Conservation (phyloP, 2,888 invertebrate species). For the Bedellia somnulentella region DNA sequence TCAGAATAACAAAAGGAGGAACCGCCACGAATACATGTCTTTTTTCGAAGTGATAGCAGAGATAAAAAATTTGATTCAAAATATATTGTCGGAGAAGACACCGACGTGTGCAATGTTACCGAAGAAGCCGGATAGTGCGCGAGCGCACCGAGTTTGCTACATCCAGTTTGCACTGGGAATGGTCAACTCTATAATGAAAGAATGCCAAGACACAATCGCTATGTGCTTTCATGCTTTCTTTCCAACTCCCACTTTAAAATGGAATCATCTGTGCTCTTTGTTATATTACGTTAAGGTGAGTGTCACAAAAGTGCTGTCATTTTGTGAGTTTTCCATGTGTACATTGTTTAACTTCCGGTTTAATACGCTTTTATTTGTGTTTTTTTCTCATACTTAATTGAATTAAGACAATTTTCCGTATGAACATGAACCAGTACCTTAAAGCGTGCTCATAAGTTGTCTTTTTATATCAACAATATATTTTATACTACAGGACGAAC, state of each 20-base stretch:
- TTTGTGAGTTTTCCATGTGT: too few relatives aligned
- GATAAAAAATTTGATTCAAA: conserved; percentile 76
- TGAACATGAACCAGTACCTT: neutral
- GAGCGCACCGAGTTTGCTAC: conserved; percentile 36
- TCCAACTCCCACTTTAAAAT: conserved; percentile 89
- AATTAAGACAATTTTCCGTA: too few relatives aligned
- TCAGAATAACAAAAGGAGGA: conserved; percentile 56
- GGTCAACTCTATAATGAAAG: conserved; percentile 77
- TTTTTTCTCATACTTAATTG: too few relatives aligned
- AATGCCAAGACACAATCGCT: conserved; percentile 88
- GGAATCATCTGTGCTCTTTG: conserved; percentile 87
- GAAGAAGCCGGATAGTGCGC: conserved; percentile 32
- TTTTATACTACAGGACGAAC: conserved; percentile 24
- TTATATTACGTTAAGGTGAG: conserved; percentile 68
- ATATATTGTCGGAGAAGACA: conserved; percentile 75
- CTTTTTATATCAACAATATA: too few relatives aligned
- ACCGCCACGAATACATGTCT: conserved; percentile 69
- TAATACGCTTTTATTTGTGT: too few relatives aligned
- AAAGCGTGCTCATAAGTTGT: too few relatives aligned
- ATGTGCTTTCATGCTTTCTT: conserved; percentile 95
- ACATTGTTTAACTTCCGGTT: too few relatives aligned
- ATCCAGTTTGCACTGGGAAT: conserved; percentile 59
- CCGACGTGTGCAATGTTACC: conserved; percentile 37
- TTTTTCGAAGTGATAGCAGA: conserved; percentile 87
- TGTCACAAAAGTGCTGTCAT: too few relatives aligned